Evolutionary conservation across 2,888 invertebrate species (phyloP).

Genomic region (Troglohyphantes excavatus): DNA sequence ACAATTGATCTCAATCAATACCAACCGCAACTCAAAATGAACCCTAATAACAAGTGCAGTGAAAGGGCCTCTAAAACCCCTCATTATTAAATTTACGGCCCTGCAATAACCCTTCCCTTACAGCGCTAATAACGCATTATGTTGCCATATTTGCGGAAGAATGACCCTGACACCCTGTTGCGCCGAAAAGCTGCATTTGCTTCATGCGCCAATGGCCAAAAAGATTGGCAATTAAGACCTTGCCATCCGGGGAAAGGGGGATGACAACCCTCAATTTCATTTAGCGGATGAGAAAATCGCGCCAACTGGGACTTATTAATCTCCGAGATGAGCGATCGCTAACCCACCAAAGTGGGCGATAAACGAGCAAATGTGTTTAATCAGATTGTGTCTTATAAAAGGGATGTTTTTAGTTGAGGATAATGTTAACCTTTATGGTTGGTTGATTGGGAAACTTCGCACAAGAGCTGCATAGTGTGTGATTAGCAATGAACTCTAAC

Average conservation of each 20-base stretch:
- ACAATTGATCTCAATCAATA: not conserved
- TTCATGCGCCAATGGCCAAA: constrained; percentile 20
- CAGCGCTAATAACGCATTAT: constrained; percentile 9
- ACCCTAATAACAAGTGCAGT: not conserved
- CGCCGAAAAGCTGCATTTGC: no score
- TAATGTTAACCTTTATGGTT: no score
- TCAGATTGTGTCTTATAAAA: not conserved
- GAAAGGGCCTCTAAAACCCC: not conserved
- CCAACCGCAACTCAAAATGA: not conserved
- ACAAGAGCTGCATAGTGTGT: no score
- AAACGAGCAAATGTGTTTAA: not conserved
- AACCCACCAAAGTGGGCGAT: constrained; percentile 21
- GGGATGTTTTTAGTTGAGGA: no score
- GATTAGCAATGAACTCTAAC: no score
- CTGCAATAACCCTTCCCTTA: constrained; percentile 17
- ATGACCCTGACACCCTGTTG: not conserved
- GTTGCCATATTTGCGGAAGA: constrained; percentile 8
- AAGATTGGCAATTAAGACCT: constrained; percentile 50
- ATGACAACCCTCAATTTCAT: constrained; percentile 45
- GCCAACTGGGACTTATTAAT: constrained; percentile 56
- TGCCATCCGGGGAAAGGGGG: constrained; percentile 11
- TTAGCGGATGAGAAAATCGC: constrained; percentile 40
- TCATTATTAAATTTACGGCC: not conserved
- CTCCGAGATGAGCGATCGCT: not conserved
- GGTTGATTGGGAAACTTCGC: no score